Percentiles rank a stretch among this genome's conserved stretches.
Conservation (phyloP, 2,113 vertebrate genomes). For the Ameiurus melas region DNA sequence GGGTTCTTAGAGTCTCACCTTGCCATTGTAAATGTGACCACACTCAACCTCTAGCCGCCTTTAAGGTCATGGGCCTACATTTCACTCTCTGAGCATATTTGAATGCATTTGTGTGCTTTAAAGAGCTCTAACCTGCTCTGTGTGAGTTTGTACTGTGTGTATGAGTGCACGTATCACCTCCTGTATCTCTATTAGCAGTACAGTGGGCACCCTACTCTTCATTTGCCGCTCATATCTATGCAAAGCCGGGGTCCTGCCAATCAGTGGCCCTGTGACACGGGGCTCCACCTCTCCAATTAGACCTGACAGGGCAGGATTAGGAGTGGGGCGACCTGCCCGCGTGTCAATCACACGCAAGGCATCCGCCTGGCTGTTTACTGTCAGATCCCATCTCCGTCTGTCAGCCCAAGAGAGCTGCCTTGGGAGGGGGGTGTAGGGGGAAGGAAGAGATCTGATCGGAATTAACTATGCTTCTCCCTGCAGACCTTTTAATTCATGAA, state of each 20-base stretch:
- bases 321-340: conserved; percentile 76
- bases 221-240: conserved; percentile 79
- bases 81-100: conserved; percentile 62
- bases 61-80: conserved; percentile 59
- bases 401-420: conserved; percentile 69
- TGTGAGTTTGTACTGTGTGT: conserved; percentile 15
- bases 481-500: conserved; percentile 82
- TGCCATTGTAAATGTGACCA: background rate
- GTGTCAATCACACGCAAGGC: conserved; percentile 80
- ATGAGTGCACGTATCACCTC: conserved; percentile 36
- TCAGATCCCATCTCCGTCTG: conserved; percentile 83
- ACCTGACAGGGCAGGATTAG: conserved; percentile 84
- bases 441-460: conserved; percentile 76
- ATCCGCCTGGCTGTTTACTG: conserved; percentile 80
- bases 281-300: conserved; percentile 83
- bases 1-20: conserved; percentile 31
- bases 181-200: conserved; percentile 76
- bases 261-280: conserved; percentile 80
- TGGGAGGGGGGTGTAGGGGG: conserved; percentile 58
- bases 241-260: conserved; percentile 83
- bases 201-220: conserved; percentile 55
- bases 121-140: background rate
- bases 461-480: conserved; percentile 80
- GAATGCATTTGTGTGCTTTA: conserved; percentile 51
- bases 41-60: conserved; percentile 45